phyloP scores from a whole-genome alignment of 2,113 vertebrate genomes.

The Rhodinocichla rosea region DNA sequence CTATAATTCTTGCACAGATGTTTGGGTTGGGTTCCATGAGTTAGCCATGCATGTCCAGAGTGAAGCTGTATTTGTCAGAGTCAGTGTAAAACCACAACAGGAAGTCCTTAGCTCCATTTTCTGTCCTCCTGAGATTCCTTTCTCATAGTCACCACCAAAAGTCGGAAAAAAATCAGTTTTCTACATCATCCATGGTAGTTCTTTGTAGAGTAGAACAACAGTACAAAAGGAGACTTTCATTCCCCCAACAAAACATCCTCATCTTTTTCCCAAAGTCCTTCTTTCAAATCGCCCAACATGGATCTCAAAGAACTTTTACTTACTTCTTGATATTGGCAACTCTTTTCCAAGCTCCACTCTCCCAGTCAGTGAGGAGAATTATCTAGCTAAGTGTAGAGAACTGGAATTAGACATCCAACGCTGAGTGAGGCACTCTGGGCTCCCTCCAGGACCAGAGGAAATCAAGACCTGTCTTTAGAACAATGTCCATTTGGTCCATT shows the following conservation, averaged over 20 bases:
- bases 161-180: not conserved
- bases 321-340: not conserved
- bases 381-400: not conserved
- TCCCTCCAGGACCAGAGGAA: not conserved
- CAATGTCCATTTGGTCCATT: not conserved
- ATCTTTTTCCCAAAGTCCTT: not conserved
- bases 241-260: not conserved
- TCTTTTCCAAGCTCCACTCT: not conserved
- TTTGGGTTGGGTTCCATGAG: not conserved
- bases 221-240: not conserved
- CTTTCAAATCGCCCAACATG: not conserved
- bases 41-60: fast-evolving
- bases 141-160: not conserved
- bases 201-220: fast-evolving
- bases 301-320: not conserved
- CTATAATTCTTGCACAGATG: not conserved
- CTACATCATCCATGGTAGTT: not conserved
- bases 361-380: not conserved
- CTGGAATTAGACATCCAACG: not conserved
- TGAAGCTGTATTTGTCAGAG: not conserved
- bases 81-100: not conserved
- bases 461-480: not conserved
- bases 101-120: not conserved
- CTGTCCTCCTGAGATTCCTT: not conserved
- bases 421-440: not conserved